Percentiles rank a stretch among this genome's conserved stretches.
Evolutionary conservation across 1,140 invertebrate species (phyloP).

Genomic region (Myzus persicae): DNA sequence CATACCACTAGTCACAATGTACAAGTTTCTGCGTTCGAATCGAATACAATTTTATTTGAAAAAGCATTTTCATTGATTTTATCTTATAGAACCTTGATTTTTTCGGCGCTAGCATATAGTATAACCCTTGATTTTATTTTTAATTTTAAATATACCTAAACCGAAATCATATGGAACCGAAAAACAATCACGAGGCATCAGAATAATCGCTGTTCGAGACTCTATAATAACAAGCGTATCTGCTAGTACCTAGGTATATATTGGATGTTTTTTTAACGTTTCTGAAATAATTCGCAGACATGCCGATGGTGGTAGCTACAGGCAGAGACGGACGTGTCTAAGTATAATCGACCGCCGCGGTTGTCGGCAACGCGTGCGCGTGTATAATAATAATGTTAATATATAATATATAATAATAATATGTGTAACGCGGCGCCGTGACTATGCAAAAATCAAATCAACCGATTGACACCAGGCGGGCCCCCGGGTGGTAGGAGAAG

Average conservation of each 20-base stretch:
- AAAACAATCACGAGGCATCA: not conserved
- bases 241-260: not conserved
- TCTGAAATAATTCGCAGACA: not conserved
- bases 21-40: not conserved
- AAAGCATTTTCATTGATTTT: no score
- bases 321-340: not conserved
- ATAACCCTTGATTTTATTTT: not conserved
- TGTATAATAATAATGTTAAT: constrained; percentile 34
- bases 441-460: constrained; percentile 56
- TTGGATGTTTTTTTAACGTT: not conserved
- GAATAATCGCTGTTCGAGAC: not conserved
- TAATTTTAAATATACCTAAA: not conserved
- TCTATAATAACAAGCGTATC: not conserved
- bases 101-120: no score
- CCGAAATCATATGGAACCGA: not conserved
- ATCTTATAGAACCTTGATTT: no score
- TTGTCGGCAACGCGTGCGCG: not conserved
- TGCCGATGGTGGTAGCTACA: not conserved
- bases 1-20: not conserved
- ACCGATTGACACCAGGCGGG: not conserved
- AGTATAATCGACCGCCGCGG: constrained; percentile 12
- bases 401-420: constrained; percentile 8
- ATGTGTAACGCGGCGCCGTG: constrained; percentile 45
- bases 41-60: not conserved
- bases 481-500: not conserved